A percentile compares a stretch with the other conserved stretches of the same genome.
Evolutionary conservation across 2,888 invertebrate species (phyloP).

Genomic region (Helicoverpa assulta): DNA sequence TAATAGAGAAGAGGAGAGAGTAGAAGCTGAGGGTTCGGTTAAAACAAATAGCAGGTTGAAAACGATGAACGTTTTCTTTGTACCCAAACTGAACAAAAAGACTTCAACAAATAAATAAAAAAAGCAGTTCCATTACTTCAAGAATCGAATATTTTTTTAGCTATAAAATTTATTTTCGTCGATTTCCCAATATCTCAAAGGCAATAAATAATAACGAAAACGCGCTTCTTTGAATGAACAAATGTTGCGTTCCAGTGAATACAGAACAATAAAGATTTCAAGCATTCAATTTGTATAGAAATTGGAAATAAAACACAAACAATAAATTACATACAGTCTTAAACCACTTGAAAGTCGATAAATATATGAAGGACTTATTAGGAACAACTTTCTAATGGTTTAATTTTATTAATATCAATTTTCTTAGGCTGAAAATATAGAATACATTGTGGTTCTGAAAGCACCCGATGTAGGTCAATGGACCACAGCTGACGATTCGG

Average conservation of each 20-base stretch:
- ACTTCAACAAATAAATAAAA: too few relatives aligned
- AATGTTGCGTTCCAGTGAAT: constrained; percentile 51
- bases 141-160: too few relatives aligned
- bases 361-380: not conserved
- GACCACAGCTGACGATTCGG: constrained; percentile 83
- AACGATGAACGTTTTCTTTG: too few relatives aligned
- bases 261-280: constrained; percentile 12
- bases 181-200: not conserved
- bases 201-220: not conserved
- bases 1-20: too few relatives aligned
- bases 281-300: constrained; percentile 40
- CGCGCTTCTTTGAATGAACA: constrained; percentile 14
- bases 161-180: not conserved
- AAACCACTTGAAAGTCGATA: constrained; percentile 6
- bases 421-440: constrained; percentile 40
- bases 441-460: constrained; percentile 60
- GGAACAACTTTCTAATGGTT: not conserved
- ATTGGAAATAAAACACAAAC: constrained; percentile 26
- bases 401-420: constrained; percentile 18
- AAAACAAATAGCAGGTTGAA: too few relatives aligned
- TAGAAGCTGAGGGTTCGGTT: too few relatives aligned
- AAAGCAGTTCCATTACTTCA: too few relatives aligned
- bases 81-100: too few relatives aligned
- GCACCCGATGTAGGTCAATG: constrained; percentile 72
- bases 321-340: constrained; percentile 1